Percentiles rank a stretch among this genome's conserved stretches.
These are phyloP conservation scores for Syrrhaptes paradoxus DNA, from an alignment of 2,113 vertebrate species.

Conservation along the genomic window DNA sequence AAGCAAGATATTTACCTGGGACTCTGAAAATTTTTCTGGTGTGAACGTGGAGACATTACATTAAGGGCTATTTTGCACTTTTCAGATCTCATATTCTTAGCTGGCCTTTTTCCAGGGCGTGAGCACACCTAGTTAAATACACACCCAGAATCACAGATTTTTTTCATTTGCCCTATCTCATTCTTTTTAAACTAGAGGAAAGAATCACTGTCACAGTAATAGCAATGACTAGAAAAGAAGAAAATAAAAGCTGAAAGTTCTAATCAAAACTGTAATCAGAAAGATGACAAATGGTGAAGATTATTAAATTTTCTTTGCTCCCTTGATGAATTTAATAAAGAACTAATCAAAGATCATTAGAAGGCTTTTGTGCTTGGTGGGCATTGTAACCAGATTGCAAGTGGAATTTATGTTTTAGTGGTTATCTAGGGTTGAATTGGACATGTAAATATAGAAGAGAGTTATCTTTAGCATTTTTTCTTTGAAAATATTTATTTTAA, in stretches of 20 bases:
- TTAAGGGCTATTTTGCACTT: neutral
- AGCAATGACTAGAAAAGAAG: conserved; percentile 70
- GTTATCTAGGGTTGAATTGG: conserved; percentile 64
- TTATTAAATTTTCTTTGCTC: conserved; percentile 96
- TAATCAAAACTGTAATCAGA: conserved; percentile 95
- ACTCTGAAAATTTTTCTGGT: neutral
- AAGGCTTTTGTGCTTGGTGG: conserved; percentile 83
- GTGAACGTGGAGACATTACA: neutral
- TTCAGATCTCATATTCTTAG: neutral
- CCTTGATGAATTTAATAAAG: conserved; percentile 97
- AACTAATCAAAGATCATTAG: conserved; percentile 99
- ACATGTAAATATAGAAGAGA: conserved; percentile 73
- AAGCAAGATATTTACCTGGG: neutral
- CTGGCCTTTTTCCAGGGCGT: neutral
- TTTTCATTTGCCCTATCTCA: conserved; percentile 2
- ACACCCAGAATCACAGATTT: conserved; percentile 8
- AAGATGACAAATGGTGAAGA: conserved; percentile 90
- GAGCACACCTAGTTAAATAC: neutral
- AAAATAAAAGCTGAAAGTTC: conserved; percentile 85
- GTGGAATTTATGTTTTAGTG: conserved; percentile 77
- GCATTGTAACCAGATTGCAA: conserved; percentile 80
- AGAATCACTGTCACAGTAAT: conserved; percentile 57
- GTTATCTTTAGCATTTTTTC: conserved; percentile 59
- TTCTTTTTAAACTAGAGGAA: conserved; percentile 33
- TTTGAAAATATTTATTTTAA: conserved; percentile 73